Evolutionary conservation across 2,888 invertebrate genomes (phyloP).

Genomic region (Pollenia angustigena): DNA sequence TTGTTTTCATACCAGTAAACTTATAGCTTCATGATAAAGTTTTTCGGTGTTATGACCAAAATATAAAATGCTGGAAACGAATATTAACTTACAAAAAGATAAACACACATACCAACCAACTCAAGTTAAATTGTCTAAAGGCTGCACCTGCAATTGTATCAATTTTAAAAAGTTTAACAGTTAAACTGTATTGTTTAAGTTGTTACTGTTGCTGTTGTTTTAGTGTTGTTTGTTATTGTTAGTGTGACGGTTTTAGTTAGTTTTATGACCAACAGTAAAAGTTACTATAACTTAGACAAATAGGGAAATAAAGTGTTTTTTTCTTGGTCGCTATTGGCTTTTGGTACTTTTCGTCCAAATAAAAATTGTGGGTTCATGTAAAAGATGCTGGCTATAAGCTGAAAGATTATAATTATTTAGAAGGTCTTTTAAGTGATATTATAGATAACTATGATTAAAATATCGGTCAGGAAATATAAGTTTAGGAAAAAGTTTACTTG

Average conservation of each 20-base stretch:
- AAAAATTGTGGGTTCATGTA: slow-evolving; percentile 11
- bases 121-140: slow-evolving; percentile 65
- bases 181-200: slow-evolving; percentile 68
- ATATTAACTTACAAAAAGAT: not conserved
- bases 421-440: too few relatives aligned
- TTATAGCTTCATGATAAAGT: slow-evolving; percentile 50
- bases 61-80: slow-evolving; percentile 35
- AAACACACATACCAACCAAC: slow-evolving; percentile 4
- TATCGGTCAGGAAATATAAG: too few relatives aligned
- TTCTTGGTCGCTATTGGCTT: not conserved
- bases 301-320: slow-evolving; percentile 69
- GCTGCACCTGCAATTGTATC: slow-evolving; percentile 74
- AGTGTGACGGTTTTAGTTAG: slow-evolving; percentile 26
- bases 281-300: slow-evolving; percentile 71
- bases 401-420: not conserved
- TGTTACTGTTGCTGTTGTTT: slow-evolving; percentile 28
- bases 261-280: slow-evolving; percentile 67
- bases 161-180: slow-evolving; percentile 72
- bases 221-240: not conserved
- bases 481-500: too few relatives aligned
- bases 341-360: not conserved
- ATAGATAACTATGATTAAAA: too few relatives aligned
- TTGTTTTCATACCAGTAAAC: not conserved
- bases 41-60: slow-evolving; percentile 58
- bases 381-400: not conserved